Evolutionary conservation across 2,888 invertebrate species (phyloP).

Genomic region (Eupithecia subumbrata): DNA sequence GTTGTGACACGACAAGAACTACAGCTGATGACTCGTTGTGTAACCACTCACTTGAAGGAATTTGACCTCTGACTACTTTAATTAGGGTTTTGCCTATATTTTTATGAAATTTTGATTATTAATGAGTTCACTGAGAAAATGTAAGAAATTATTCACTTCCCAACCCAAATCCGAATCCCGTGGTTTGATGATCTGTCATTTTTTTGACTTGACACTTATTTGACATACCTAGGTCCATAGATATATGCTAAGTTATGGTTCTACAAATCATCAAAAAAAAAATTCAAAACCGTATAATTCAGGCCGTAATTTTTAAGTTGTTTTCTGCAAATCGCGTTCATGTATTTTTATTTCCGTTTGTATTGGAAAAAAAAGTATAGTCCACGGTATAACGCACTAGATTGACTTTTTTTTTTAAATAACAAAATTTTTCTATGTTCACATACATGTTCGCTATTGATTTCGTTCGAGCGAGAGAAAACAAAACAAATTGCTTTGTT

Average conservation of each 20-base stretch:
- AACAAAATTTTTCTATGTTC: not conserved
- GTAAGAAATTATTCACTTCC: slow-evolving; percentile 56
- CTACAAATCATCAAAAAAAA: not conserved
- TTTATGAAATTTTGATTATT: slow-evolving; percentile 26
- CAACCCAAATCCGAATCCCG: slow-evolving; percentile 55
- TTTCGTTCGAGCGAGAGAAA: not conserved
- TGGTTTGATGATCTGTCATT: slow-evolving; percentile 61
- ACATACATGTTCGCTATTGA: not conserved
- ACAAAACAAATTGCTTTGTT: slow-evolving; percentile 10
- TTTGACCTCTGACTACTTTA: not conserved
- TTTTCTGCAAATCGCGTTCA: no score
- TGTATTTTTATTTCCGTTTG: no score
- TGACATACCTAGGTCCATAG: not conserved
- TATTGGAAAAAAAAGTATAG: no score
- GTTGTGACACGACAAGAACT: slow-evolving; percentile 60
- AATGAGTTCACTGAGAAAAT: slow-evolving; percentile 54
- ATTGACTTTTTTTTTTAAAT: no score
- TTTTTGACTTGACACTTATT: not conserved
- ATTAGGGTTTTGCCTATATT: slow-evolving; percentile 17
- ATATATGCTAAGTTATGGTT: not conserved
- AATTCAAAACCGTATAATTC: no score
- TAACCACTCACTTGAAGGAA: slow-evolving; percentile 30
- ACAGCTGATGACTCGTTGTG: slow-evolving; percentile 34
- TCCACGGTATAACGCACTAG: no score
- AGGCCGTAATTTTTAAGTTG: no score